Evolutionary conservation across 2,888 invertebrate species (phyloP).

Genomic region (Lapara coniferarum): DNA sequence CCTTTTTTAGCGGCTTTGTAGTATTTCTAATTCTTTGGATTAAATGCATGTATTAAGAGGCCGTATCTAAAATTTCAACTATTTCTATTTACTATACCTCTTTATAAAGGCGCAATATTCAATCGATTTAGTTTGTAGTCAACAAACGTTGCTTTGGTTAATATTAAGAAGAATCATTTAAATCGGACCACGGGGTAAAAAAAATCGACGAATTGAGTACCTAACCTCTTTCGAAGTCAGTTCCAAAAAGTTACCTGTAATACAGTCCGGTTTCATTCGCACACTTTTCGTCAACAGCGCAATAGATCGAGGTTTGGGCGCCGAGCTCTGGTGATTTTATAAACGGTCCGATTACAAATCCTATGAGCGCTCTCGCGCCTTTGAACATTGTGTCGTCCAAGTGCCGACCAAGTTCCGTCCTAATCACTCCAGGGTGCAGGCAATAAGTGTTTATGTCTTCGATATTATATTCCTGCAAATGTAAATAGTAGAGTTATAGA

Average conservation of each 20-base stretch:
- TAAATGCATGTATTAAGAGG: too few species aligned
- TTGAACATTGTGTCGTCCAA: constrained; percentile 76
- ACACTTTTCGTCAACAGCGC: constrained; percentile 87
- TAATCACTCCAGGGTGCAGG: constrained; percentile 89
- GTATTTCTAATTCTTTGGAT: too few species aligned
- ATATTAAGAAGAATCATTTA: too few species aligned
- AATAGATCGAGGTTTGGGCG: constrained; percentile 90
- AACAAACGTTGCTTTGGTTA: too few species aligned
- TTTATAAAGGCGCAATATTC: too few species aligned
- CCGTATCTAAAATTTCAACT: too few species aligned
- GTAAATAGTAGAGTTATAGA: not conserved
- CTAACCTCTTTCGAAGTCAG: not conserved
- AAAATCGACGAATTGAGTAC: too few species aligned
- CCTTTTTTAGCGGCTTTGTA: too few species aligned
- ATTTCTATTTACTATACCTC: too few species aligned
- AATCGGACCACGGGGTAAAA: too few species aligned
- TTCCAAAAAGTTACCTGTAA: constrained; percentile 71
- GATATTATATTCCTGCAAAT: constrained; percentile 64
- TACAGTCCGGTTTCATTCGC: constrained; percentile 84
- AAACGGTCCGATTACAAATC: constrained; percentile 65
- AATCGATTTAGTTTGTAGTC: too few species aligned
- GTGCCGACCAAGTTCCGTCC: constrained; percentile 90
- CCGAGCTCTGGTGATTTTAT: constrained; percentile 86
- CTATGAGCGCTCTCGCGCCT: constrained; percentile 70
- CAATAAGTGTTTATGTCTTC: constrained; percentile 86